Conservation (phyloP, 92 coral and sea anemone species). For the Umimayanthus chanpuru region DNA sequence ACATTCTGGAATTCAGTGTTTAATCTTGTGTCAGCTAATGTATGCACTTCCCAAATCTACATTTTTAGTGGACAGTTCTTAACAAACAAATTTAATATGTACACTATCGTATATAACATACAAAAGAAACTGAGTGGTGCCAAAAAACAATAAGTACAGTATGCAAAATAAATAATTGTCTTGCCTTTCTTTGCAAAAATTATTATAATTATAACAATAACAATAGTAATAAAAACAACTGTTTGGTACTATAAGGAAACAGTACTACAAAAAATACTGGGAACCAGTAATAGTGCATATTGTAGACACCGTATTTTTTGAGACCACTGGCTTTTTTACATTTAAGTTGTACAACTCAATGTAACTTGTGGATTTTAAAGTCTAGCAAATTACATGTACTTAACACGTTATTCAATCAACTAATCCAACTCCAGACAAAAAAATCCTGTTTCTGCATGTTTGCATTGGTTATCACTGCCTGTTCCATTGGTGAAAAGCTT, state of each 20-base stretch:
- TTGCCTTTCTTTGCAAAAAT: too few species aligned
- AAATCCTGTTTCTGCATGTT: background rate
- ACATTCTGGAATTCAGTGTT: background rate
- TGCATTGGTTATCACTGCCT: too few species aligned
- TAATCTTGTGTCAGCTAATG: background rate
- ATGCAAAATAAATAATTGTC: background rate
- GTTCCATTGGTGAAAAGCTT: too few species aligned
- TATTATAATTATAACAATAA: too few species aligned
- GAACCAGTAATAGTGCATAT: too few species aligned
- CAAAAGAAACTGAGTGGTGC: background rate
- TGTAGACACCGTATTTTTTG: too few species aligned
- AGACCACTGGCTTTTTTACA: too few species aligned
- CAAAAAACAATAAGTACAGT: background rate
- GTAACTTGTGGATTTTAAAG: background rate
- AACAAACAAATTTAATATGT: background rate
- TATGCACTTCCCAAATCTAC: background rate
- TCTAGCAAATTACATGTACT: background rate
- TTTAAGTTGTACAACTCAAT: background rate
- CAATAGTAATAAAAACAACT: too few species aligned
- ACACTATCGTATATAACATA: too few species aligned
- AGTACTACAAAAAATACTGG: too few species aligned
- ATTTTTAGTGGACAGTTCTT: too few species aligned
- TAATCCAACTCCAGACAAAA: background rate
- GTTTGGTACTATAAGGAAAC: background rate
- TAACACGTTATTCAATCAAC: too few species aligned